Conservation (phyloP, 2,797 vertebrate genomes). For the Rhynchonycteris naso region DNA sequence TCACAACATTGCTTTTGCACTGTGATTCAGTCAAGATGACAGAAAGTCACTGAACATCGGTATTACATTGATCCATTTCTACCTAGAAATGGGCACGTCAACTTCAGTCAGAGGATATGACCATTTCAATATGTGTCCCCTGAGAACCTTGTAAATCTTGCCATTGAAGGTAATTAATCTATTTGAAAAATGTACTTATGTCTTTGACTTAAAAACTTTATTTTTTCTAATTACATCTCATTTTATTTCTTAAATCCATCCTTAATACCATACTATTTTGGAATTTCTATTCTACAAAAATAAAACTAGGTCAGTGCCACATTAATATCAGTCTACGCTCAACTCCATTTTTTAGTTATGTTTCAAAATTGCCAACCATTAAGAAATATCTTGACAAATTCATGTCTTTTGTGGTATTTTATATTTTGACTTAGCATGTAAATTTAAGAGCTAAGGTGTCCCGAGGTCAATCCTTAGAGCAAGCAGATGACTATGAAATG, state of each 20-base stretch:
- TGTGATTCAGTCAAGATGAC: background rate
- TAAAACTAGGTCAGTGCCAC: conserved; percentile 30
- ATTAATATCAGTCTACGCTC: background rate
- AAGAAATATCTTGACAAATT: conserved; percentile 22
- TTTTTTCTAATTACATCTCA: conserved; percentile 20
- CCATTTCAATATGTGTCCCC: background rate
- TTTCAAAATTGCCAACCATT: conserved; percentile 39
- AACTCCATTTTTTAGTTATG: background rate
- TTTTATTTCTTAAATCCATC: conserved; percentile 22
- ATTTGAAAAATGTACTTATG: background rate
- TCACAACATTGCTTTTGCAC: background rate
- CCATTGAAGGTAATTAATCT: background rate
- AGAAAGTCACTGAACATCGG: background rate
- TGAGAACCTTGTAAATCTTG: background rate
- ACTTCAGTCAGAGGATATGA: background rate
- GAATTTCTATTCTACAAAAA: conserved; percentile 45
- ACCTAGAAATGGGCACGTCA: background rate
- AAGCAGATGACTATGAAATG: background rate
- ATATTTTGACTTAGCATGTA: conserved; percentile 24
- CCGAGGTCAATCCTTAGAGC: background rate
- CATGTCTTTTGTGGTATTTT: background rate
- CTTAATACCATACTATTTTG: background rate
- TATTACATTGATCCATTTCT: background rate
- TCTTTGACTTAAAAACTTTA: background rate
- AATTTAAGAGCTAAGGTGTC: background rate